These are phyloP conservation scores for Epinotia ramella DNA, from an alignment of 2,888 invertebrate species.

Conservation along the genomic window DNA sequence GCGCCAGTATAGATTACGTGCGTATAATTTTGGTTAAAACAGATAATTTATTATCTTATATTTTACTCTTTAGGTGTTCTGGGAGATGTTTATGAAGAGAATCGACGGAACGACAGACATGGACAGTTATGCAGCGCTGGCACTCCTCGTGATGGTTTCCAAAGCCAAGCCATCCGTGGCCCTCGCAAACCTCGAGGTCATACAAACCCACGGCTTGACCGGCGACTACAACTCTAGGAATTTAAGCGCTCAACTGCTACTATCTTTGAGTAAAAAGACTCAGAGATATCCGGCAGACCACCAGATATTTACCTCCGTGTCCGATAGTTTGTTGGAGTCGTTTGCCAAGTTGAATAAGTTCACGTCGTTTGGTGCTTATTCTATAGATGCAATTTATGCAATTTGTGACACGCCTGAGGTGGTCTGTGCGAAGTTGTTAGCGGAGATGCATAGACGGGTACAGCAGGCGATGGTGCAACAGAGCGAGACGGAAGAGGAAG, in stretches of 20 bases:
- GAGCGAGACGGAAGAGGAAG: constrained; percentile 66
- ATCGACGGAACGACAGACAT: constrained; percentile 88
- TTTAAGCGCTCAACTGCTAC: constrained; percentile 70
- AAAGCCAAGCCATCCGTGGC: constrained; percentile 86
- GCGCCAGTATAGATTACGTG: not conserved
- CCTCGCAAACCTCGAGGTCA: constrained; percentile 89
- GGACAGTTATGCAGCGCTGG: constrained; percentile 90
- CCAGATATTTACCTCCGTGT: constrained; percentile 67
- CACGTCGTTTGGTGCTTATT: constrained; percentile 78
- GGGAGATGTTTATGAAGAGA: constrained; percentile 93
- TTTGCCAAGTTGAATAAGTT: constrained; percentile 81
- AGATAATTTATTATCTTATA: not conserved
- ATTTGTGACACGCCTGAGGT: constrained; percentile 86
- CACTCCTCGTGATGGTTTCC: constrained; percentile 90
- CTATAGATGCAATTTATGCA: constrained; percentile 83
- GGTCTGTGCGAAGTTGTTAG: constrained; percentile 78
- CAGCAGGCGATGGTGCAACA: constrained; percentile 71
- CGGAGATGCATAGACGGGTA: constrained; percentile 77
- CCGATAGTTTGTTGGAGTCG: constrained; percentile 75
- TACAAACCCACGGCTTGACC: constrained; percentile 90
- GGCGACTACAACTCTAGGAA: constrained; percentile 74
- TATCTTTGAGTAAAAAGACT: constrained; percentile 68
- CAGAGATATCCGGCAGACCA: constrained; percentile 76
- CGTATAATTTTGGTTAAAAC: too few species aligned
- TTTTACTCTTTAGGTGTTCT: constrained; percentile 87